These are phyloP conservation scores for Strix aluco DNA, from an alignment of 2,113 vertebrate genomes.

Conservation along the genomic window DNA sequence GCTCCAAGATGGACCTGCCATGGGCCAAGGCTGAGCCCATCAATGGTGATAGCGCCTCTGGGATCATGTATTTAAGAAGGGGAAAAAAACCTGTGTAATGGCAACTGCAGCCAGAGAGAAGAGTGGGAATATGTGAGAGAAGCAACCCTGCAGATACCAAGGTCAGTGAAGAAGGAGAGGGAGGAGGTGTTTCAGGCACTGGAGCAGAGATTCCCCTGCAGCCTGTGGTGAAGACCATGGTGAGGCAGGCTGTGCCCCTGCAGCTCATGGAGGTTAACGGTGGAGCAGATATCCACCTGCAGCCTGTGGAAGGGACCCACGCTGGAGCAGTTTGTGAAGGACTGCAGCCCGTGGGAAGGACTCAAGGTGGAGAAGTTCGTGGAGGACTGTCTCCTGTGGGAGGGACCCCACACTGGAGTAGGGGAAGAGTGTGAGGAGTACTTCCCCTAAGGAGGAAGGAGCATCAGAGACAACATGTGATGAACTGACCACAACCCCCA, in stretches of 20 bases:
- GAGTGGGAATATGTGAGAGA: neutral
- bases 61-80: neutral
- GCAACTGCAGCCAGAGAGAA: neutral
- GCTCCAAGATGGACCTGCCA: neutral
- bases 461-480: neutral
- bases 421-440: neutral
- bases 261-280: neutral
- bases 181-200: neutral
- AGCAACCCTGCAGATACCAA: neutral
- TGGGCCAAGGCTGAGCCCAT: neutral
- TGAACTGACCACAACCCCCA: neutral
- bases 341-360: neutral
- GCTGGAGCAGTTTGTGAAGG: neutral
- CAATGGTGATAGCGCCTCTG: neutral
- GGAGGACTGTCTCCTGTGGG: neutral
- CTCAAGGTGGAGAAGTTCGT: neutral
- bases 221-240: neutral
- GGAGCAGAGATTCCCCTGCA: neutral
- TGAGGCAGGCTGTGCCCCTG: neutral
- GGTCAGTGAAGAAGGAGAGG: neutral
- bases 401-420: neutral
- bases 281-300: neutral
- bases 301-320: neutral
- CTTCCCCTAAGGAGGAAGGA: neutral
- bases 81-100: too few species aligned